Evolutionary conservation across 2,888 invertebrate species (phyloP).

Genomic region (Leptinotarsa tumamoca): DNA sequence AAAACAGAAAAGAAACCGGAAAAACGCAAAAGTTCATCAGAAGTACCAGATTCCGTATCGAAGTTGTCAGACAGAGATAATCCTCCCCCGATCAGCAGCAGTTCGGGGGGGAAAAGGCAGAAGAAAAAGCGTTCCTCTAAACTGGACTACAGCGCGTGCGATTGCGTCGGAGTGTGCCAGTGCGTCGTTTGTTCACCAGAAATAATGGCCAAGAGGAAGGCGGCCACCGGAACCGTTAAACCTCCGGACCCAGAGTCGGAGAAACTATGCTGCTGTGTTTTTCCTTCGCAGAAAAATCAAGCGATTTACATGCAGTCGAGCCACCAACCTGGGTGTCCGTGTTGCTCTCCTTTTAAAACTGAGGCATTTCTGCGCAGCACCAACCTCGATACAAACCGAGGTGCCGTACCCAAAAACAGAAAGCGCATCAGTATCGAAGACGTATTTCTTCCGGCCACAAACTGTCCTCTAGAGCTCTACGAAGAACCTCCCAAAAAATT

Average conservation of each 20-base stretch:
- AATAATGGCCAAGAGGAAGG: constrained; percentile 36
- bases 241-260: constrained; percentile 20
- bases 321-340: constrained; percentile 6
- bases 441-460: constrained; percentile 22
- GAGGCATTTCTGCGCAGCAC: constrained; percentile 22
- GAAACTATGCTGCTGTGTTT: constrained; percentile 33
- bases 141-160: constrained; percentile 42
- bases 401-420: constrained; percentile 12
- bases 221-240: constrained; percentile 25
- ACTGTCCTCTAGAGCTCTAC: background rate
- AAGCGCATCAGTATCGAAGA: constrained; percentile 35
- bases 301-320: background rate
- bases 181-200: constrained; percentile 44
- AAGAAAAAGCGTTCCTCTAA: constrained; percentile 46
- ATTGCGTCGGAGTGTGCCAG: constrained; percentile 48
- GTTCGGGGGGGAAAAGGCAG: constrained; percentile 34
- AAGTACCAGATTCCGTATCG: constrained; percentile 50
- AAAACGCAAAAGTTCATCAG: constrained; percentile 39
- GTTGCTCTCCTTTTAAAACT: constrained; percentile 1
- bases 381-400: constrained; percentile 20
- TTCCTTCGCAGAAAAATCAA: constrained; percentile 1
- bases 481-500: constrained; percentile 34
- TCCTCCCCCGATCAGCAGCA: background rate
- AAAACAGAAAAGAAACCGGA: constrained; percentile 28
- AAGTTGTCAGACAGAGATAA: constrained; percentile 43